phyloP scores from a whole-genome alignment of 1,140 invertebrate genomes.

The Spodoptera frugiperda region DNA sequence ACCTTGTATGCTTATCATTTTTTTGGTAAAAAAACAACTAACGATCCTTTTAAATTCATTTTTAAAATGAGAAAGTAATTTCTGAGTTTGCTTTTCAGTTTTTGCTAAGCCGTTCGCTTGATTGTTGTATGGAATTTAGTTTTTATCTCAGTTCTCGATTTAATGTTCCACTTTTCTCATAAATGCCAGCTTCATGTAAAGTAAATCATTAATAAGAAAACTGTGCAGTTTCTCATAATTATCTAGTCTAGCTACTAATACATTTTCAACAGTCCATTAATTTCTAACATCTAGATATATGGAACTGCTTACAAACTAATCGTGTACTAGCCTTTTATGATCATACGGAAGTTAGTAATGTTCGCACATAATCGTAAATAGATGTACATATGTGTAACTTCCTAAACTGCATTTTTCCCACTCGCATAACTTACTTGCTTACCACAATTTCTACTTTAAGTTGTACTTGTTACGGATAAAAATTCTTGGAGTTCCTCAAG shows the following conservation, averaged over 20 bases:
- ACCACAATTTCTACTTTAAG: neutral
- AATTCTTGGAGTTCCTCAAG: neutral
- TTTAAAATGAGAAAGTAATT: too few relatives aligned
- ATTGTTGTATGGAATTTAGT: too few relatives aligned
- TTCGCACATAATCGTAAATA: conserved; percentile 9
- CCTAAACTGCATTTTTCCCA: conserved; percentile 22
- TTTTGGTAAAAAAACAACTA: too few relatives aligned
- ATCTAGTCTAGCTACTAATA: neutral
- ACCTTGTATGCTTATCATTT: too few relatives aligned
- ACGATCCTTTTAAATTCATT: too few relatives aligned
- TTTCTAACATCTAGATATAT: neutral
- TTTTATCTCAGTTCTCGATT: too few relatives aligned
- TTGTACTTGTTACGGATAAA: neutral
- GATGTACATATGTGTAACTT: conserved; percentile 15
- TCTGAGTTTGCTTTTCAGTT: too few relatives aligned
- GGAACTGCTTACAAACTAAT: conserved; percentile 1
- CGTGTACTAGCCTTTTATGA: conserved; percentile 13
- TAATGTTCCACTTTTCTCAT: too few relatives aligned
- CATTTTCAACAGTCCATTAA: neutral
- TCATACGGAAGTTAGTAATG: conserved; percentile 14
- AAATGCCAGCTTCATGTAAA: too few relatives aligned
- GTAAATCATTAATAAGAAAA: too few relatives aligned
- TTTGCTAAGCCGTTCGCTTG: too few relatives aligned
- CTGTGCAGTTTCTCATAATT: too few relatives aligned
- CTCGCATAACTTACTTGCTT: neutral